These are phyloP conservation scores for Rhamphomyia laevipes DNA, from an alignment of 2,888 invertebrate species.

Conservation along the genomic window DNA sequence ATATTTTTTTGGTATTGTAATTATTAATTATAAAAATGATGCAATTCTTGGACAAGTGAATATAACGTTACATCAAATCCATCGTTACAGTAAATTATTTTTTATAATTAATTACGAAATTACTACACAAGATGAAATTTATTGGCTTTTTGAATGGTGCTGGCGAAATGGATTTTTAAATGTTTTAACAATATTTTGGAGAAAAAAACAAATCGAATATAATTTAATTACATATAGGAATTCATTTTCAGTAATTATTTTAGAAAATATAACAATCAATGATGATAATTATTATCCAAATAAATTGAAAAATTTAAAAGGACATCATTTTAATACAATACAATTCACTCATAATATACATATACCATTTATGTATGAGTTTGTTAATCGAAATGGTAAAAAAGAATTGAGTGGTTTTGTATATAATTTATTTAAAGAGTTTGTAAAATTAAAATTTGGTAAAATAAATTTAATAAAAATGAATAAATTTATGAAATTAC, in stretches of 20 bases:
- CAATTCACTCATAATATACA: background rate
- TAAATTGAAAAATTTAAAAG: background rate
- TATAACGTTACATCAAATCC: no score
- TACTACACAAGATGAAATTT: no score
- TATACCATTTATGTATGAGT: background rate
- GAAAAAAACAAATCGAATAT: background rate
- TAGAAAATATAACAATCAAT: background rate
- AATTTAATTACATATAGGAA: background rate
- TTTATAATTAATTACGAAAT: no score
- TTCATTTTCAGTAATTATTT: background rate
- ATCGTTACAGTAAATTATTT: no score
- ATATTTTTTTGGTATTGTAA: no score
- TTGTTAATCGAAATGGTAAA: background rate
- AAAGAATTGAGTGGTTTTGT: background rate
- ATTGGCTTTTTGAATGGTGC: background rate
- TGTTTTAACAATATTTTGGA: background rate
- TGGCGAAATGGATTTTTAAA: background rate
- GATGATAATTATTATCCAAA: background rate
- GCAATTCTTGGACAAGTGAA: no score
- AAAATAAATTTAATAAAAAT: background rate
- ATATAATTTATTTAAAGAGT: background rate
- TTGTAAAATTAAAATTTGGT: background rate
- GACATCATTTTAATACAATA: background rate
- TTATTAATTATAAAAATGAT: no score
- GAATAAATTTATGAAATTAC: background rate